phyloP scores from a whole-genome alignment of 2,888 invertebrate species.

The Platycheirus rosarum region DNA sequence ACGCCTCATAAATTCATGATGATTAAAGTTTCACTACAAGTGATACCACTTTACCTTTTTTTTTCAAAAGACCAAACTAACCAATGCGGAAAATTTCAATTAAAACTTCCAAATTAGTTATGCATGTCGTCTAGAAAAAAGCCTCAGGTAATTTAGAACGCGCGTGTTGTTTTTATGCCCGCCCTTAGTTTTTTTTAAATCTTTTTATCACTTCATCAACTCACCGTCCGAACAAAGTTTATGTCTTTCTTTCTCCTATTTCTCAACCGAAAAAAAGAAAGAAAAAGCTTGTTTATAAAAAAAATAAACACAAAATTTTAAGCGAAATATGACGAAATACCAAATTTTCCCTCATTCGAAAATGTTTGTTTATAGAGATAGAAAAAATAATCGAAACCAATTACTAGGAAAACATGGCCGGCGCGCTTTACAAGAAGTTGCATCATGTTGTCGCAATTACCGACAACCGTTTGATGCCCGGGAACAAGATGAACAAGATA shows the following conservation, averaged over 20 bases:
- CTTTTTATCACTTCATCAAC: conserved; percentile 32
- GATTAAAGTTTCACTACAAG: conserved; percentile 31
- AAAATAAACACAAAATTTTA: conserved; percentile 20
- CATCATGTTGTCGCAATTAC: conserved; percentile 65
- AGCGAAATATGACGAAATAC: conserved; percentile 55
- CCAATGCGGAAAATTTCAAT: conserved; percentile 44
- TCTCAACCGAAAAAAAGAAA: conserved; percentile 10
- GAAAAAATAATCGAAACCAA: conserved; percentile 25
- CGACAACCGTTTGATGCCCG: conserved; percentile 35
- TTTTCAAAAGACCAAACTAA: conserved; percentile 15
- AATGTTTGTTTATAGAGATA: conserved; percentile 8
- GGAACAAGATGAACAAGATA: conserved; percentile 50
- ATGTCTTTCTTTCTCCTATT: conserved; percentile 8
- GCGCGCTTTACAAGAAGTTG: conserved; percentile 42
- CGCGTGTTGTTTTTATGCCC: conserved; percentile 13
- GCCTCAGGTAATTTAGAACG: conserved; percentile 34
- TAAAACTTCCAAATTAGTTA: conserved; percentile 27
- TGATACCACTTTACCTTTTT: neutral
- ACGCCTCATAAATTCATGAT: conserved; percentile 48
- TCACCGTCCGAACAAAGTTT: conserved; percentile 16
- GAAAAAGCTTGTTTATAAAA: conserved; percentile 57
- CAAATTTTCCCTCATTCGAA: conserved; percentile 1
- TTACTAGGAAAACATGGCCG: conserved; percentile 50
- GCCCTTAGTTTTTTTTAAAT: conserved; percentile 32
- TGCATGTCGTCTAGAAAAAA: neutral